Percentiles rank a stretch among this genome's conserved stretches.
Conservation (phyloP, 2,888 invertebrate genomes). For the Nemotelus pantherinus region DNA sequence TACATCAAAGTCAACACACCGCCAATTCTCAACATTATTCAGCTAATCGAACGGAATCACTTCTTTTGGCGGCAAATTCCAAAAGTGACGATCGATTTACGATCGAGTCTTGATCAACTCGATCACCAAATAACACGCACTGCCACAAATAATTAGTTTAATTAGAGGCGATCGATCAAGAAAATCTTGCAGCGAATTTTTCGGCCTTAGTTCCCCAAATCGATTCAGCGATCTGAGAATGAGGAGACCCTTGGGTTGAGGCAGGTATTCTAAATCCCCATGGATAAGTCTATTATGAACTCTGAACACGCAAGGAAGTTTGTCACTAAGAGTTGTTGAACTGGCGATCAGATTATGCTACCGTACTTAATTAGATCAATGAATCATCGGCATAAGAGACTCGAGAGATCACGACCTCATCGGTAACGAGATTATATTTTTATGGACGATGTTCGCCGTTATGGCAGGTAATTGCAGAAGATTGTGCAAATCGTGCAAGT, state of each 20-base stretch:
- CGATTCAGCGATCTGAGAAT: not conserved
- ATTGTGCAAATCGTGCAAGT: constrained; percentile 24
- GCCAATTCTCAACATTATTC: constrained; percentile 29
- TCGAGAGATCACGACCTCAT: not conserved
- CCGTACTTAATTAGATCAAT: constrained; percentile 31
- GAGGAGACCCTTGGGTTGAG: not conserved
- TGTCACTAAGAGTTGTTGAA: not conserved
- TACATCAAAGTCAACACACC: constrained; percentile 31
- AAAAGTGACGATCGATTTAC: constrained; percentile 41
- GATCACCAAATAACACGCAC: constrained; percentile 38
- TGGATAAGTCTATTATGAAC: too few relatives aligned
- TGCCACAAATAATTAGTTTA: constrained; percentile 42
- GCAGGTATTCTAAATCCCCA: too few relatives aligned
- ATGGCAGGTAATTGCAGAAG: constrained; percentile 20
- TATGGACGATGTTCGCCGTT: not conserved
- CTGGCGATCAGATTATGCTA: constrained; percentile 14
- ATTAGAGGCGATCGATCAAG: constrained; percentile 38
- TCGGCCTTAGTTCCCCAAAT: constrained; percentile 13
- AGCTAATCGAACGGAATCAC: constrained; percentile 29
- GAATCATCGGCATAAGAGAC: not conserved
- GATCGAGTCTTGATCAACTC: constrained; percentile 35
- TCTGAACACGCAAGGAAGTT: too few relatives aligned
- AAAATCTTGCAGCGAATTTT: constrained; percentile 16
- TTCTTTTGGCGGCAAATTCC: constrained; percentile 39
- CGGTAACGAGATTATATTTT: not conserved